Evolutionary conservation across 2,888 invertebrate species (phyloP), one percentile per base, ranked within the genome.

Genomic region (Drosophila colorata): DNA sequence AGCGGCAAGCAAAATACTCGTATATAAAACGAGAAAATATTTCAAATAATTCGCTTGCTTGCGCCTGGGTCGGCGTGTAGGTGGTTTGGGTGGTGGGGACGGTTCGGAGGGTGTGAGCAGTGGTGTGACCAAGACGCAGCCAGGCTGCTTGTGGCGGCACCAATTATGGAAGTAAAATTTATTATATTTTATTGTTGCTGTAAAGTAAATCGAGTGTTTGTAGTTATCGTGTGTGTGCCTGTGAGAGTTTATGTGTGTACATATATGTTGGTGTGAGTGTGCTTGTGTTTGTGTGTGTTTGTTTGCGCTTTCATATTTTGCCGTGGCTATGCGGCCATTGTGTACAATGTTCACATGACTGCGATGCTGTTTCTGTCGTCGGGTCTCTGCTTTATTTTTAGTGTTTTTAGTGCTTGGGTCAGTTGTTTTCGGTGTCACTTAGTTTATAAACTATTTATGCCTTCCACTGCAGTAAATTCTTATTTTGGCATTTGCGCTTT

Each of bases 381-480:
- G 66, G 55, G 60, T 56, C 69, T 73, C 55, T 69, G 63, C 33
- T 64, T 68, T 78, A 61, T 66, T 75, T 72, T 82, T 79, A 79
- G 80, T 80, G 83, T 79, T 82, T 82, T 82, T 75, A 83, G 78
- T 77, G 70, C 80, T 78, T 84, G 81, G 84, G 81, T 81, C 84
- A 81, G 78, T 84, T 84, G 85, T 81, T 78, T 83, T 84, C 74
- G 73, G 81, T 82, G 82, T 82, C 82, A 82, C 81, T 82, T 82
- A 84, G 82, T 82, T 84, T 84, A 84, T 82, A 81, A 78, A 85
- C 82, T 85, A 84, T 82, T 82, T 84, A 82, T 84, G 81, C 75
- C 72, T 81, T 82, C 67, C 82, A 82, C 78, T 84, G 81, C 85
- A 82, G 81, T 84, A 82, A 82, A 85, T 82, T 82, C 82, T 81